Percentiles rank a stretch among this genome's conserved stretches.
Evolutionary conservation across 2,113 vertebrate genomes (phyloP).

Genomic region (Alaudala cheleensis): DNA sequence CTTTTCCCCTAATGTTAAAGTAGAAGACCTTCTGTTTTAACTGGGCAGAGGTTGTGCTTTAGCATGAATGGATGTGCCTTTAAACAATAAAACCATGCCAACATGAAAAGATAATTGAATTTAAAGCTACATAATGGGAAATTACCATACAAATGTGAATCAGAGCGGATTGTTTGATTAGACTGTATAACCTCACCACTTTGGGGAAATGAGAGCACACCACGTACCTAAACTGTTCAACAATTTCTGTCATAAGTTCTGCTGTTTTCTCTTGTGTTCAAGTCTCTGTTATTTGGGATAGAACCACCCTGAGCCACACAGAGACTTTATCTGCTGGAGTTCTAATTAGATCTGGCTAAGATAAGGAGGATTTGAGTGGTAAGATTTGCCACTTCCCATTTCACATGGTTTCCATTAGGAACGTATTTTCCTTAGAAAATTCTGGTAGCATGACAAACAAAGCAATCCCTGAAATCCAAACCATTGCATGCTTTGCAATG

Average conservation of each 20-base stretch:
- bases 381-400: neutral
- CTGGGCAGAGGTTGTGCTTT: neutral
- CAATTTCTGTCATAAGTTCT: neutral
- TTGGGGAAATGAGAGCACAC: neutral
- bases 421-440: neutral
- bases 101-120: neutral
- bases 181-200: neutral
- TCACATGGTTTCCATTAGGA: neutral
- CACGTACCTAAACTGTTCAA: neutral
- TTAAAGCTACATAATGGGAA: neutral
- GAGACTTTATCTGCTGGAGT: neutral
- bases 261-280: neutral
- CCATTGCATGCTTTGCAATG: neutral
- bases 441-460: neutral
- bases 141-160: neutral
- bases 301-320: neutral
- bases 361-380: neutral
- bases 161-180: neutral
- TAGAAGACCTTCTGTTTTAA: neutral
- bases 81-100: neutral
- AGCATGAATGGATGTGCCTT: neutral
- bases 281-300: neutral
- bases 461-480: neutral
- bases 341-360: neutral
- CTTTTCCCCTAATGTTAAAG: neutral